Evolutionary conservation across 2,113 vertebrate species (phyloP), one percentile per base, ranked within the genome.

Genomic region (Athene cunicularia): DNA sequence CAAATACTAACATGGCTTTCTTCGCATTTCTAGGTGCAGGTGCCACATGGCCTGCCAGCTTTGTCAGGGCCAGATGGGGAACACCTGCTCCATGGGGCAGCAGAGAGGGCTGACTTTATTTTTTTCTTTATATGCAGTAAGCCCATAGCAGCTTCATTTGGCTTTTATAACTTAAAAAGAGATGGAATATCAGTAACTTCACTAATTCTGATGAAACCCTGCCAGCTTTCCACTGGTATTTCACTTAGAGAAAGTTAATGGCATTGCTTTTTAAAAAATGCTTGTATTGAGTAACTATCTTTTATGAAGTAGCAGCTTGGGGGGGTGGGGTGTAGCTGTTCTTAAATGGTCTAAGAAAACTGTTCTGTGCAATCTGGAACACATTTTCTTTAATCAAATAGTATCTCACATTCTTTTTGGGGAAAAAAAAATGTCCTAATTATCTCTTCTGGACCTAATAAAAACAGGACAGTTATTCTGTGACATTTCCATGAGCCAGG

Each of bases 1-100:
- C 0, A 1, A 32, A 5, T 0, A 6, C 0, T 0, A 5, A 2
- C 2, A 0, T 1, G 1, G 0, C 4, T 28, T 64, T 72, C 20
- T 37, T n/a, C 62, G 62, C 28, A 15, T 53, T 88, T 88, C 19
- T 10, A 77, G 39, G 30, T 17, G 13, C 43, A 56, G 66, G 35
- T 92, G 35, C 22, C 19, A 37, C n/a, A 23, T 28, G 53, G 6
- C 22, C 82, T 50, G 14, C 45, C 33, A 43, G 47, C 20, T 22
- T 50, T 0, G 0, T 52, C 16, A 80, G 64, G 32, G 9, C 27
- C 32, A 35, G 26, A 17, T 37, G 41, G 24, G 13, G 21, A 86
- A 6, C 67, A 86, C 55, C 59, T 80, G 41, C 5, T 58, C 53
- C n/a, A 14, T 2, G 3, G 37, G 39, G 32, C 35, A 77, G 49